phyloP scores from a whole-genome alignment of 2,888 invertebrate genomes.

The Drosophila mettleri region DNA sequence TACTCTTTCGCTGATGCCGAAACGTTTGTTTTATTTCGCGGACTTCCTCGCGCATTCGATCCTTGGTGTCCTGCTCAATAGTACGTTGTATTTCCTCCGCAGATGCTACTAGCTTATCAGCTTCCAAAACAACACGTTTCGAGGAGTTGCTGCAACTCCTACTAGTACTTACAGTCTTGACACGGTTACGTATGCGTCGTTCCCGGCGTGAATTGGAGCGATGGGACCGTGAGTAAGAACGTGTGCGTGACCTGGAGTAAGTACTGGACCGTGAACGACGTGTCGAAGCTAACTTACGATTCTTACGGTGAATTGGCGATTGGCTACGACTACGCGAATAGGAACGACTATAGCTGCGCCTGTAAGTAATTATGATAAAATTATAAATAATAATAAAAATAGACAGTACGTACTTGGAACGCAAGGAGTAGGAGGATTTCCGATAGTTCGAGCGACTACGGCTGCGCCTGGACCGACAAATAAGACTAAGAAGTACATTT shows the following conservation, averaged over 20 bases:
- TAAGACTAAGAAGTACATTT: slow-evolving; percentile 44
- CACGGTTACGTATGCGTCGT: slow-evolving; percentile 51
- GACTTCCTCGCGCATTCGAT: slow-evolving; percentile 79
- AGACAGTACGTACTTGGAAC: slow-evolving; percentile 65
- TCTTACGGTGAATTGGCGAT: slow-evolving; percentile 67
- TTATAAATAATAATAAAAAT: not conserved
- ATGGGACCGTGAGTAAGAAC: slow-evolving; percentile 61
- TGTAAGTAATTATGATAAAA: slow-evolving; percentile 19
- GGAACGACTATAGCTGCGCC: slow-evolving; percentile 80
- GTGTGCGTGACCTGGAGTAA: slow-evolving; percentile 74
- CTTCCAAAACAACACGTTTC: slow-evolving; percentile 71
- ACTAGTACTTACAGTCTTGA: slow-evolving; percentile 47
- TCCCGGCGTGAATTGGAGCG: slow-evolving; percentile 61
- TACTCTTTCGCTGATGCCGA: slow-evolving; percentile 56
- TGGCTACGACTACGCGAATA: slow-evolving; percentile 80
- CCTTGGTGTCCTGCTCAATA: slow-evolving; percentile 81
- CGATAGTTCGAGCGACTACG: slow-evolving; percentile 72
- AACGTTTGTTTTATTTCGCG: slow-evolving; percentile 77
- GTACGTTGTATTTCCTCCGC: slow-evolving; percentile 83
- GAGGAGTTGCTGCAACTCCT: slow-evolving; percentile 58
- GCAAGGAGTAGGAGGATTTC: slow-evolving; percentile 78
- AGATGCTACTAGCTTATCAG: slow-evolving; percentile 81
- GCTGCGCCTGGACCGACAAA: slow-evolving; percentile 67
- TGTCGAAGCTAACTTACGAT: slow-evolving; percentile 82
- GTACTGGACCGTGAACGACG: slow-evolving; percentile 81